Evolutionary conservation across 2,113 vertebrate species (phyloP).

Genomic region (Glaucidium brasilianum): DNA sequence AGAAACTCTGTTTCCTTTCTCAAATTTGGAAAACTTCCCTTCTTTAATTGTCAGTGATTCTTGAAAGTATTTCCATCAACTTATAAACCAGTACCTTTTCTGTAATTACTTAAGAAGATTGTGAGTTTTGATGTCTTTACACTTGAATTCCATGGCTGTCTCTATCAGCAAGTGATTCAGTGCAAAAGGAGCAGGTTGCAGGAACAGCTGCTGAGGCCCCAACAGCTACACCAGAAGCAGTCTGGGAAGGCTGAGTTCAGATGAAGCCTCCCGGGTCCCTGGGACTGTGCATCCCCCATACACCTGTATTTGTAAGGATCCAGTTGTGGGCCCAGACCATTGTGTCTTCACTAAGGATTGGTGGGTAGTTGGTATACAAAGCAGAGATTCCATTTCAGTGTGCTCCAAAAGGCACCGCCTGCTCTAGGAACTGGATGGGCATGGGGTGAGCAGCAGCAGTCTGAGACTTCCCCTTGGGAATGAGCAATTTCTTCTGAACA

Average conservation of each 20-base stretch:
- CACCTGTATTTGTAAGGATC: neutral
- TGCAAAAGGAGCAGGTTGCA: neutral
- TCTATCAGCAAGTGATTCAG: neutral
- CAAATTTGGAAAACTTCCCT: neutral
- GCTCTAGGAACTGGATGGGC: neutral
- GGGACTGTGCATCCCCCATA: too few species aligned
- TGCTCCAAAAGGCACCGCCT: neutral
- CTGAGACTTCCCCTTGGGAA: neutral
- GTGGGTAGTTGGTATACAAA: neutral
- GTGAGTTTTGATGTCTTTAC: neutral
- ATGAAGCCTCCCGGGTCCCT: neutral
- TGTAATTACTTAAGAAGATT: neutral
- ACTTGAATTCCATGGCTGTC: neutral
- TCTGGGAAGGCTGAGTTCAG: neutral
- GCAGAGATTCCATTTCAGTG: neutral
- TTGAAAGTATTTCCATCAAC: neutral
- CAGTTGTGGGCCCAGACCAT: neutral
- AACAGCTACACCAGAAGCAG: neutral
- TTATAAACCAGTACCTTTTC: neutral
- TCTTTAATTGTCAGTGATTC: neutral
- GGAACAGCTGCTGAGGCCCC: neutral
- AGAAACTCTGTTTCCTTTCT: neutral
- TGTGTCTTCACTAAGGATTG: neutral
- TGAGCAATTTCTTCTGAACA: neutral
- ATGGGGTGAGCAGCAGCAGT: neutral